Percentiles rank a stretch among this genome's conserved stretches.
Evolutionary conservation across 2,797 vertebrate species (phyloP).

Genomic region (Parotocinclus haroldoi): DNA sequence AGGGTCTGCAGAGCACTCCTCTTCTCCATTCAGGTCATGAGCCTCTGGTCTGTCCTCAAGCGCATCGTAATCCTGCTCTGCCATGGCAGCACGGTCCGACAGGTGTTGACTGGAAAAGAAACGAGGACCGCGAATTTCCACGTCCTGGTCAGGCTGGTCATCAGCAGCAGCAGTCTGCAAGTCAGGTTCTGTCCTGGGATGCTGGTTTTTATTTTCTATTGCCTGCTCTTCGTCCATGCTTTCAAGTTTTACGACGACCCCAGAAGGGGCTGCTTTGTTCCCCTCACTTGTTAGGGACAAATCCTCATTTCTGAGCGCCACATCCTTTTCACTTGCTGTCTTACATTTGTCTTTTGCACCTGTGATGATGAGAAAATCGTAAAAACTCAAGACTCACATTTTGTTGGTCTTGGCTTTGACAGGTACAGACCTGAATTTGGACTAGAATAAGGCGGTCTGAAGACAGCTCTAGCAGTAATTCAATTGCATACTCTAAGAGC

Average conservation of each 20-base stretch:
- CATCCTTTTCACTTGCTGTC: neutral
- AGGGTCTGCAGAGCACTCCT: constrained; percentile 2
- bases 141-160: constrained; percentile 4
- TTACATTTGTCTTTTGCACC: constrained; percentile 12
- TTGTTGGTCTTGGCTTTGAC: no score
- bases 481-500: no score
- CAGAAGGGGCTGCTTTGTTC: neutral
- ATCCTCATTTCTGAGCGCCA: neutral
- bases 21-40: constrained; percentile 10
- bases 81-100: neutral
- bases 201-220: neutral
- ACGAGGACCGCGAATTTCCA: neutral
- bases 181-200: neutral
- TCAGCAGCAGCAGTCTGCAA: neutral
- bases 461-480: no score
- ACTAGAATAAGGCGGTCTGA: no score
- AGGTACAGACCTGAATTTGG: no score
- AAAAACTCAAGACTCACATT: no score
- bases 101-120: neutral
- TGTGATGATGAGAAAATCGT: neutral
- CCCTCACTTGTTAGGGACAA: neutral
- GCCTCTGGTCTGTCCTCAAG: neutral
- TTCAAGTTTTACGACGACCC: constrained; percentile 22
- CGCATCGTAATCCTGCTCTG: neutral
- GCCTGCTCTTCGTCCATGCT: constrained; percentile 8